Evolutionary conservation across 2,888 invertebrate species (phyloP), one percentile per base, ranked within the genome.

Genomic region (Drosophila formosana): DNA sequence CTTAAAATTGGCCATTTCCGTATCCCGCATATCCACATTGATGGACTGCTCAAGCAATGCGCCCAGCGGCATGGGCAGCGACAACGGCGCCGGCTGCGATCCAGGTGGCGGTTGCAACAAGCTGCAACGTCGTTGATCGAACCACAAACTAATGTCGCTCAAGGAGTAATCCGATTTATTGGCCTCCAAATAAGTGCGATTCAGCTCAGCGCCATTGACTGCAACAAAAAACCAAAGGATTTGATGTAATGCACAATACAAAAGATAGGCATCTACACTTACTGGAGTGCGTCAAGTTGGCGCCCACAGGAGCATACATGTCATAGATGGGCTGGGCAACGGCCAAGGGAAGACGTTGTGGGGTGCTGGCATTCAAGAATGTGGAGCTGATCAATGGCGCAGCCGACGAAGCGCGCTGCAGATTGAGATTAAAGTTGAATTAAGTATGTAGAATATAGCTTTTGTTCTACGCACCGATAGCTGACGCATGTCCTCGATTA

Each of bases 141-240:
- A 92, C 91, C 91, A 92, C 25, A 89, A 75, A 67, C 92, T 92
- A 6, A 92, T 66, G 65, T 92, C 92, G 23, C 89, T 89, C 5
- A 92, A 70, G 0, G 92, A 92, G 51, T 90, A 92, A 70, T 92
- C 92, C 6, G 92, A 91, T 69, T 91, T 92, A 65, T 92, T 92
- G 4, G 92, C 92, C 57, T 92, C 92, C 75, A 92, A 80, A 66
- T 91, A 92, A 60, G 90, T 92, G 60, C 91, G 91, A 78, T 92
- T 92, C 11, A 92, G 69, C 26, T 92, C 92, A 28, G 91, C 91
- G 9, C 92, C 92, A 71, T 92, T 90, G 13, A 92, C 92, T 92
- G 47, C 3, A 78, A 65, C 30, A 13, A n/a, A 34, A n/a, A 4
- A 28, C 11, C 18, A n/a, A 23, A 43, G 1, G 3, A 43, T 30